Evolutionary conservation across 2,113 vertebrate genomes (phyloP).

Genomic region (Podarcis muralis): DNA sequence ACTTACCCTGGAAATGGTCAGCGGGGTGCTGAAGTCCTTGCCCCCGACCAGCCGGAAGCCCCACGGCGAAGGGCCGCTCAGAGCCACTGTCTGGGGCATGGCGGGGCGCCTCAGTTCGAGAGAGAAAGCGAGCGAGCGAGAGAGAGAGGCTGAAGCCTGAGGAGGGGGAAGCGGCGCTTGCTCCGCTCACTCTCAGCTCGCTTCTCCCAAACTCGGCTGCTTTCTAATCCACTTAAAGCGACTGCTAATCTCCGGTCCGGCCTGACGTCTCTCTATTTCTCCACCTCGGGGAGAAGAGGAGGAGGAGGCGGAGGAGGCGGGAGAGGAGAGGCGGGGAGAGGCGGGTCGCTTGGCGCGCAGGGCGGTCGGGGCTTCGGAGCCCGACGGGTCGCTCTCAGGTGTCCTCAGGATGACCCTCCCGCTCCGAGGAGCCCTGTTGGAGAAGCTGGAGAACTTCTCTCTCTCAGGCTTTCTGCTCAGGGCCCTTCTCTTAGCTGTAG

Average conservation of each 20-base stretch:
- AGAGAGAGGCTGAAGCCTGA: neutral
- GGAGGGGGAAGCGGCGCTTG: neutral
- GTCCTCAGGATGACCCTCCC: neutral
- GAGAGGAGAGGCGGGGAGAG: neutral
- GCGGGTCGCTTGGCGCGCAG: neutral
- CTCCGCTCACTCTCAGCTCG: neutral
- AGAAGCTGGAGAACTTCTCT: neutral
- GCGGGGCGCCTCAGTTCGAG: neutral
- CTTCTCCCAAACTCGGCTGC: accelerated
- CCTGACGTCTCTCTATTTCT: conserved; percentile 9
- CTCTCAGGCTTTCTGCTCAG: too few species aligned
- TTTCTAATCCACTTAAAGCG: conserved; percentile 14
- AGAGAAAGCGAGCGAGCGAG: neutral
- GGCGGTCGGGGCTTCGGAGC: neutral
- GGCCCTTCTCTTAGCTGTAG: neutral
- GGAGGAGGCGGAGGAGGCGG: neutral
- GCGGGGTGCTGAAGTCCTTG: conserved; percentile 91
- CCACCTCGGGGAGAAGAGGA: neutral
- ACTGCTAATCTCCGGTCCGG: conserved; percentile 27
- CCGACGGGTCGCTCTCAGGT: neutral
- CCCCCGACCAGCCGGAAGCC: conserved; percentile 95
- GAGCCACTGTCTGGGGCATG: conserved; percentile 89
- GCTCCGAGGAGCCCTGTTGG: neutral
- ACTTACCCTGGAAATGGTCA: conserved; percentile 95
- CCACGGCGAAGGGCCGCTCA: conserved; percentile 93